Percentiles rank a stretch among this genome's conserved stretches.
Evolutionary conservation across 2,113 vertebrate species (phyloP).

Genomic region (Etheostoma spectabile): DNA sequence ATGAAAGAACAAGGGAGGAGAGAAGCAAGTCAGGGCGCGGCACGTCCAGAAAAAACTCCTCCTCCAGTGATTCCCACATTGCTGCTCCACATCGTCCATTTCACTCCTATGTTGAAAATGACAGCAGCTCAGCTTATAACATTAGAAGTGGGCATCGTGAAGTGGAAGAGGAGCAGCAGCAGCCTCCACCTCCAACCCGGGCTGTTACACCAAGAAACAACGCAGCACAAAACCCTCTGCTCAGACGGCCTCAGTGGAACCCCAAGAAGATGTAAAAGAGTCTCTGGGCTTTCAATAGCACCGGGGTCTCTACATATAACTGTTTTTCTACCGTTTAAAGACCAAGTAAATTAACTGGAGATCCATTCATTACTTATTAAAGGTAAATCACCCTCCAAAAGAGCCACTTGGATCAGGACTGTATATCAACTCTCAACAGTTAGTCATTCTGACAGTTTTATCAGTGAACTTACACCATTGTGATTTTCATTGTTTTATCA

Average conservation of each 20-base stretch:
- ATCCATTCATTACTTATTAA: slow-evolving; percentile 1
- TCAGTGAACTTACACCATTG: neutral
- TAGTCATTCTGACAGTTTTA: neutral
- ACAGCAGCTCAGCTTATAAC: slow-evolving; percentile 23
- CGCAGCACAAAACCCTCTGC: slow-evolving; percentile 64
- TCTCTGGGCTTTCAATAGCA: neutral
- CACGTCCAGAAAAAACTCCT: slow-evolving; percentile 49
- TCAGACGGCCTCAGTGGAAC: slow-evolving; percentile 77
- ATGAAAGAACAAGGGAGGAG: slow-evolving; percentile 36
- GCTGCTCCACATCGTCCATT: slow-evolving; percentile 25
- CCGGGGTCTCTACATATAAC: neutral
- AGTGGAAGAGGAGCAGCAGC: slow-evolving; percentile 11
- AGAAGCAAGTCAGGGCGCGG: neutral
- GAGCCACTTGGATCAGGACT: slow-evolving; percentile 5
- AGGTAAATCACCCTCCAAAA: neutral
- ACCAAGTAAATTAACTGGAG: neutral
- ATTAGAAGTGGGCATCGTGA: slow-evolving; percentile 17
- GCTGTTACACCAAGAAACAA: slow-evolving; percentile 60
- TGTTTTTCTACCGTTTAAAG: neutral
- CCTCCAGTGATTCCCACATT: slow-evolving; percentile 26
- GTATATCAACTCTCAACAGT: slow-evolving; percentile 1
- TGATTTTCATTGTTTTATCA: slow-evolving; percentile 15
- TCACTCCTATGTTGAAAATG: neutral
- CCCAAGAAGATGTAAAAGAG: slow-evolving; percentile 50
- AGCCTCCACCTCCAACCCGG: slow-evolving; percentile 47